Percentiles rank a stretch among this genome's conserved stretches.
These are phyloP conservation scores for Sesamia inferens DNA, from an alignment of 2,888 invertebrate species.

Conservation along the genomic window DNA sequence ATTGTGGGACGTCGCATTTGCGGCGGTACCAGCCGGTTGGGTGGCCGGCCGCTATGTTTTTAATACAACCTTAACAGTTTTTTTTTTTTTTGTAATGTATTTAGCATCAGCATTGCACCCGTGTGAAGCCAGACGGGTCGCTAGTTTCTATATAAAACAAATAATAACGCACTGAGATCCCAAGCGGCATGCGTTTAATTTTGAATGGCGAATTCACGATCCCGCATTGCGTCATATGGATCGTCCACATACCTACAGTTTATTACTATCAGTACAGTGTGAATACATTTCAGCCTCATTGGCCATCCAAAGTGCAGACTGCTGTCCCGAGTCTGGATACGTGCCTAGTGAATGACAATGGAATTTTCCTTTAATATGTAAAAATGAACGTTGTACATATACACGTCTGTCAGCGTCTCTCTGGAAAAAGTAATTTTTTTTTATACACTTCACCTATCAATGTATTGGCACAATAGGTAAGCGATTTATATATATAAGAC, in stretches of 20 bases:
- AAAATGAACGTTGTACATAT: neutral
- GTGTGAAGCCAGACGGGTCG: too few relatives aligned
- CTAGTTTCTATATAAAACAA: neutral
- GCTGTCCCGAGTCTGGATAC: too few relatives aligned
- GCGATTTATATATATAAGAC: too few relatives aligned
- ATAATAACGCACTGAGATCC: neutral
- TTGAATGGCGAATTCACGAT: conserved; percentile 1
- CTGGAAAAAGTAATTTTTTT: neutral
- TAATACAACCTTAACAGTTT: too few relatives aligned
- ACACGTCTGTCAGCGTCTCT: neutral
- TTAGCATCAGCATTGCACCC: too few relatives aligned
- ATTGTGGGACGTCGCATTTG: too few relatives aligned
- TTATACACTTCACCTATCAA: too few relatives aligned
- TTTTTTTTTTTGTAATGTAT: too few relatives aligned
- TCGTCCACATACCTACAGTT: conserved; percentile 9
- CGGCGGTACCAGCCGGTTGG: too few relatives aligned
- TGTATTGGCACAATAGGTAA: too few relatives aligned
- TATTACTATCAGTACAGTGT: neutral
- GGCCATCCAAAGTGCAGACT: neutral
- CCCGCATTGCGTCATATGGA: conserved; percentile 12
- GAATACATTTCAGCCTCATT: neutral
- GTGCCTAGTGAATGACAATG: too few relatives aligned
- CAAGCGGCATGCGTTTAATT: conserved; percentile 4
- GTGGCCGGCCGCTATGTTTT: too few relatives aligned
- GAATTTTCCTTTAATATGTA: neutral